These are phyloP conservation scores for Charanyca ferruginea DNA, from an alignment of 2,888 invertebrate species.

Conservation along the genomic window DNA sequence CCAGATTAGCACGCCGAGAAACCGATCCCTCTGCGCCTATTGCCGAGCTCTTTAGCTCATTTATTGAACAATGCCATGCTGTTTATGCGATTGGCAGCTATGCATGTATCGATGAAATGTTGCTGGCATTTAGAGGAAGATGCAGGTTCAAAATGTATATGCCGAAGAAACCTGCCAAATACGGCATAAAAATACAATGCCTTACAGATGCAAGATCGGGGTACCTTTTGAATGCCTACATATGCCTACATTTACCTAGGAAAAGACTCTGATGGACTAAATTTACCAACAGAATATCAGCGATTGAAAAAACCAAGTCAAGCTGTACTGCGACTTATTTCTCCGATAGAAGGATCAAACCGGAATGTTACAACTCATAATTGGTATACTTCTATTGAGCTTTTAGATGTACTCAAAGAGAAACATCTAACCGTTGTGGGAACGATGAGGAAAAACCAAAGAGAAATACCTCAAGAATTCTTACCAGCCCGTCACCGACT, in stretches of 20 bases:
- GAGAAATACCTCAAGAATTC: slow-evolving; percentile 1
- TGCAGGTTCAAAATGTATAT: background rate
- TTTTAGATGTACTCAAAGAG: background rate
- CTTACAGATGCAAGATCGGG: too few species aligned
- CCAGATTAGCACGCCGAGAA: too few species aligned
- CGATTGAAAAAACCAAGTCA: slow-evolving; percentile 3
- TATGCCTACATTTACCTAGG: slow-evolving; percentile 19
- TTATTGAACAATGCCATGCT: too few species aligned
- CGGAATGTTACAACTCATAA: slow-evolving; percentile 9
- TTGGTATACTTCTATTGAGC: slow-evolving; percentile 9
- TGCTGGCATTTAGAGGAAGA: too few species aligned
- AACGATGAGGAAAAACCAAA: background rate
- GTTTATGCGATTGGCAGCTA: too few species aligned
- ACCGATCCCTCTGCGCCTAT: too few species aligned
- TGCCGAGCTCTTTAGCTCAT: too few species aligned
- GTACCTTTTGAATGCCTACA: slow-evolving; percentile 11
- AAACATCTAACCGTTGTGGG: background rate
- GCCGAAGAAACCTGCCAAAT: too few species aligned
- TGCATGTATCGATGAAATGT: slow-evolving; percentile 8
- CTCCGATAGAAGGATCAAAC: slow-evolving; percentile 1
- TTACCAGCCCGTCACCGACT: background rate
- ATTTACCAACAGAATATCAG: slow-evolving; percentile 1
- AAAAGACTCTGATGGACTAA: slow-evolving; percentile 16
- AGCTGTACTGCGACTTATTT: slow-evolving; percentile 5
- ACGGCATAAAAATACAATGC: too few species aligned